Percentiles rank a stretch among this genome's conserved stretches.
These are phyloP conservation scores for Acrossocheilus fasciatus DNA, from an alignment of 2,797 vertebrate species.

Conservation along the genomic window DNA sequence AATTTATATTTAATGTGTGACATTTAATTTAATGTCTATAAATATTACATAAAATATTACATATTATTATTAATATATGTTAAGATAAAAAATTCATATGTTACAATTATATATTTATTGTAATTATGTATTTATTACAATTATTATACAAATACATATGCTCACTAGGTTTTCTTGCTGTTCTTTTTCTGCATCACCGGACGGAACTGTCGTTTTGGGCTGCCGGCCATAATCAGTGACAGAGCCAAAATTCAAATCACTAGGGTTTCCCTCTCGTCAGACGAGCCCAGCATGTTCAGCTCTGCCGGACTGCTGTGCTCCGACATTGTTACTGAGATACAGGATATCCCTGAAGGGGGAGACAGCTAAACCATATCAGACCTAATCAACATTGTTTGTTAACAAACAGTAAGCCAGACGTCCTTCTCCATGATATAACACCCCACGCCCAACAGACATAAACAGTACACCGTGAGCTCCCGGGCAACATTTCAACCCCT, in stretches of 20 bases:
- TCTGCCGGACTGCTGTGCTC: constrained; percentile 14
- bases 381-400: constrained; percentile 52
- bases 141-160: not conserved
- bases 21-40: not conserved
- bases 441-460: constrained; percentile 45
- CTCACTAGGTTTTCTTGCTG: not conserved
- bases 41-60: not conserved
- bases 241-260: not conserved
- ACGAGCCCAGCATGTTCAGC: constrained; percentile 18
- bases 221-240: not conserved
- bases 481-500: not conserved
- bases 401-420: constrained; percentile 43
- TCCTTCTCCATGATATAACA: constrained; percentile 45
- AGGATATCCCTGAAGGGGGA: constrained; percentile 54
- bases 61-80: not conserved
- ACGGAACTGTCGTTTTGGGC: not conserved
- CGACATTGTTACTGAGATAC: constrained; percentile 38
- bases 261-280: constrained; percentile 28
- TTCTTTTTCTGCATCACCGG: not conserved
- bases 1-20: too few relatives aligned
- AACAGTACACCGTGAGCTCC: not conserved
- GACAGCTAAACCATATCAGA: constrained; percentile 43
- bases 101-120: not conserved
- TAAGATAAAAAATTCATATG: not conserved
- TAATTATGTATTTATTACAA: not conserved